These are phyloP conservation scores for Macrotis lagotis DNA, from an alignment of 2,113 vertebrate species.

Conservation along the genomic window DNA sequence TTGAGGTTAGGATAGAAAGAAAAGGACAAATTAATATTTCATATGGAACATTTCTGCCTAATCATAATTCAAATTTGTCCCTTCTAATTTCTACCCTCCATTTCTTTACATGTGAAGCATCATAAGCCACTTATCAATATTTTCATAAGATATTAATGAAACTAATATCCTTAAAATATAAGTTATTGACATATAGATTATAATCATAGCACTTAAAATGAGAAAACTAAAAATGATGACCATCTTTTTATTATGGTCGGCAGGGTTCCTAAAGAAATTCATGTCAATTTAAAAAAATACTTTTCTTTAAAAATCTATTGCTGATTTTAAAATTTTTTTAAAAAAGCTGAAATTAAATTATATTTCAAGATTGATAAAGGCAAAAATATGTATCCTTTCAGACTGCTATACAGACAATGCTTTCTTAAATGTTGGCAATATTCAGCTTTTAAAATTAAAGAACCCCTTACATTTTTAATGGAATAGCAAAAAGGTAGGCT, in stretches of 20 bases:
- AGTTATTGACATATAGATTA: neutral
- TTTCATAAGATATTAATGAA: neutral
- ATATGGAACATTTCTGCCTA: neutral
- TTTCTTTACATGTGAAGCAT: neutral
- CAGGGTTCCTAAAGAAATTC: neutral
- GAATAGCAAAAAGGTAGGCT: constrained; percentile 11
- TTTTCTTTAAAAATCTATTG: neutral
- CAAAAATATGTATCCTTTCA: constrained; percentile 20
- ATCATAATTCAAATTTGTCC: neutral
- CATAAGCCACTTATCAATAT: neutral
- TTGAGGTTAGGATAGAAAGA: neutral
- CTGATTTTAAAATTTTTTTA: neutral
- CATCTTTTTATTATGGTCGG: neutral
- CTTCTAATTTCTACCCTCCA: neutral
- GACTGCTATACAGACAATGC: neutral
- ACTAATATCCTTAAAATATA: neutral
- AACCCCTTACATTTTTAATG: constrained; percentile 40
- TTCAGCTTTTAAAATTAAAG: constrained; percentile 31
- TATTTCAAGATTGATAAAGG: constrained; percentile 21
- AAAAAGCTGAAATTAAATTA: neutral
- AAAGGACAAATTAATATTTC: neutral
- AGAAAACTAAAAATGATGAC: neutral
- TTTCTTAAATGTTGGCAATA: constrained; percentile 31
- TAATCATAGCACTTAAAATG: neutral
- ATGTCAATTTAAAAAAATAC: neutral